Conservation (phyloP, 2,797 vertebrate genomes). For the Sarcoramphus papa region DNA sequence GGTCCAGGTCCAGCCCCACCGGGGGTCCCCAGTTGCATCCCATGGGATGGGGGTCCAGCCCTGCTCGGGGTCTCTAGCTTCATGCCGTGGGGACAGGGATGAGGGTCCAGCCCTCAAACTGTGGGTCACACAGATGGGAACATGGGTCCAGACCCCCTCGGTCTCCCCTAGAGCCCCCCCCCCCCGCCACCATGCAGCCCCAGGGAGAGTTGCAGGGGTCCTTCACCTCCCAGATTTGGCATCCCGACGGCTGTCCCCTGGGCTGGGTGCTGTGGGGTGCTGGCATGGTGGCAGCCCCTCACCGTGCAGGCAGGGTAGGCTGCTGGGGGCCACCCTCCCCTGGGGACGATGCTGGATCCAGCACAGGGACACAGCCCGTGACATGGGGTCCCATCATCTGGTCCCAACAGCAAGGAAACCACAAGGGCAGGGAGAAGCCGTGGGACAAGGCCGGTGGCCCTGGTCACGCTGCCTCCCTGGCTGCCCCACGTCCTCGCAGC, state of each 20-base stretch:
- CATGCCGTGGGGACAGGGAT: background rate
- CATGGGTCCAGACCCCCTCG: background rate
- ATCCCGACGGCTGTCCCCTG: background rate
- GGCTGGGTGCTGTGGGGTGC: background rate
- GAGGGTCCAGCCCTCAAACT: background rate
- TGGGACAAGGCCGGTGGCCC: background rate
- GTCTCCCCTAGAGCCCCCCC: background rate
- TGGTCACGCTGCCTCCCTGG: rapidly evolving
- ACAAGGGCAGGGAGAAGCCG: background rate
- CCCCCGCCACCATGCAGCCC: background rate
- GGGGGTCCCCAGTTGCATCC: rapidly evolving
- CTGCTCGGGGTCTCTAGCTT: rapidly evolving
- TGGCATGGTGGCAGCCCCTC: background rate
- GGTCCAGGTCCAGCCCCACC: background rate
- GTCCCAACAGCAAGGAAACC: no score
- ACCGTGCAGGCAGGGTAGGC: background rate
- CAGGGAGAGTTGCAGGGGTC: background rate
- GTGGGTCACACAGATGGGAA: background rate
- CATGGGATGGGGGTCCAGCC: background rate
- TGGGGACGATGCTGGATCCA: background rate
- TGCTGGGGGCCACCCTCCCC: background rate
- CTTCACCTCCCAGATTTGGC: background rate
- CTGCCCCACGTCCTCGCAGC: rapidly evolving
- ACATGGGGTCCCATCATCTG: rapidly evolving
- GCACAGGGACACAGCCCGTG: background rate